These are phyloP conservation scores for Callipepla squamata DNA, from an alignment of 2,113 vertebrate species.

Conservation along the genomic window DNA sequence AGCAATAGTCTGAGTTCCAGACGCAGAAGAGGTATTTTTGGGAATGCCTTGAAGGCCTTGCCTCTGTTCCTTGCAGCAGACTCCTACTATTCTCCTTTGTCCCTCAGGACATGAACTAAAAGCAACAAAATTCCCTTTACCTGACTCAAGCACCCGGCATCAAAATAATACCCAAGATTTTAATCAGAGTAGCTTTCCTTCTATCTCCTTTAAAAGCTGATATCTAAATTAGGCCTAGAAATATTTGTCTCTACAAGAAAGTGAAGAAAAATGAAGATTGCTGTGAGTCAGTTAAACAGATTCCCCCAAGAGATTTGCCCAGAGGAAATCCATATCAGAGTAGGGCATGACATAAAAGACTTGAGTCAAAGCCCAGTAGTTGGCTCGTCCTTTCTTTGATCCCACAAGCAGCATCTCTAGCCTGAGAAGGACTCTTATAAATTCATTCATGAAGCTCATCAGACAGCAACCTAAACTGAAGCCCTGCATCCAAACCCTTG, in stretches of 20 bases:
- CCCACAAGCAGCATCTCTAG: background rate
- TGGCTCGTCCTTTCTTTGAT: background rate
- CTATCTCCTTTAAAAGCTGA: background rate
- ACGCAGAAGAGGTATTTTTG: background rate
- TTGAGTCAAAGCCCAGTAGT: background rate
- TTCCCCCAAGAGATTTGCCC: background rate
- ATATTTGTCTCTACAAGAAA: background rate
- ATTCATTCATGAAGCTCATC: background rate
- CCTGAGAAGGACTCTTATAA: conserved; percentile 6
- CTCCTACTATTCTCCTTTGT: background rate
- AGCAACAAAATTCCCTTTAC: background rate
- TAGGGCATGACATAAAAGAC: background rate
- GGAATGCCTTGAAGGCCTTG: background rate
- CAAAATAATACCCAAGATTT: background rate
- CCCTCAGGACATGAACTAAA: background rate
- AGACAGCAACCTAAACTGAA: background rate
- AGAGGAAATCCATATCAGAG: background rate
- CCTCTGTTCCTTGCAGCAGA: background rate
- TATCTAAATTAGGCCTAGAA: background rate
- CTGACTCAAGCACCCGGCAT: background rate
- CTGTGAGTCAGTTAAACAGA: conserved; percentile 17
- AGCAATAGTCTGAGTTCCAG: background rate
- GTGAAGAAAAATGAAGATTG: background rate
- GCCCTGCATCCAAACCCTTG: background rate
- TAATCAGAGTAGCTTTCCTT: background rate